Percentiles rank a stretch among this genome's conserved stretches.
These are phyloP conservation scores for Corvus moneduloides DNA, from an alignment of 2,113 vertebrate genomes.

Conservation along the genomic window DNA sequence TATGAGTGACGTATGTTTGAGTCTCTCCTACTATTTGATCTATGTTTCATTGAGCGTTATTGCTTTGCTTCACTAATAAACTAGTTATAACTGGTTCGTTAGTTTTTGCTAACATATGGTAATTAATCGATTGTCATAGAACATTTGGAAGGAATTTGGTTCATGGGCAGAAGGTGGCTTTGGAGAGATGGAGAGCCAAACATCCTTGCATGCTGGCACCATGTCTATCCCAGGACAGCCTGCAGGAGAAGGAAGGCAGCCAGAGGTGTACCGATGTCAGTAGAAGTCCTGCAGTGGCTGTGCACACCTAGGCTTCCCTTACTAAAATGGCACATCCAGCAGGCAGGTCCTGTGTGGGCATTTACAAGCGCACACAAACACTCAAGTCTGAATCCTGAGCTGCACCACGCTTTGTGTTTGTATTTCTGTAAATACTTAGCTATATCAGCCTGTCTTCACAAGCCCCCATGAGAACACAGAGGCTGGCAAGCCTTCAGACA, in stretches of 20 bases:
- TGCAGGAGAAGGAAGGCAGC: not conserved
- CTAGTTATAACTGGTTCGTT: not conserved
- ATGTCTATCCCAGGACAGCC: not conserved
- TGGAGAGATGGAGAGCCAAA: not conserved
- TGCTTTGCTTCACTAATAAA: not conserved
- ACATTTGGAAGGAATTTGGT: not conserved
- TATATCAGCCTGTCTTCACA: not conserved
- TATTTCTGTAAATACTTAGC: not conserved
- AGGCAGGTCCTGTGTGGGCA: not conserved
- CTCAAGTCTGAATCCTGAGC: not conserved
- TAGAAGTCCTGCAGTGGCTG: not conserved
- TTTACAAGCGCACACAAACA: not conserved
- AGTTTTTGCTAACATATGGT: not conserved
- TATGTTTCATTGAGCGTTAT: not conserved
- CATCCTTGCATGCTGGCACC: not conserved
- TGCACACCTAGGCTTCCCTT: not conserved
- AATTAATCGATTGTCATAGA: not conserved
- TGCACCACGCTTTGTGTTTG: not conserved
- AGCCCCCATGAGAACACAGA: not conserved
- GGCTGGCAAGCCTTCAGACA: not conserved
- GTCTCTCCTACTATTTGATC: not conserved
- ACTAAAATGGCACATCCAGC: not conserved
- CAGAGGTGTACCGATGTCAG: not conserved
- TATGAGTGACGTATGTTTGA: not conserved
- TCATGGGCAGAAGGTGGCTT: not conserved